These are phyloP conservation scores for Phortica variegata DNA, from an alignment of 1,140 invertebrate species.

Conservation along the genomic window DNA sequence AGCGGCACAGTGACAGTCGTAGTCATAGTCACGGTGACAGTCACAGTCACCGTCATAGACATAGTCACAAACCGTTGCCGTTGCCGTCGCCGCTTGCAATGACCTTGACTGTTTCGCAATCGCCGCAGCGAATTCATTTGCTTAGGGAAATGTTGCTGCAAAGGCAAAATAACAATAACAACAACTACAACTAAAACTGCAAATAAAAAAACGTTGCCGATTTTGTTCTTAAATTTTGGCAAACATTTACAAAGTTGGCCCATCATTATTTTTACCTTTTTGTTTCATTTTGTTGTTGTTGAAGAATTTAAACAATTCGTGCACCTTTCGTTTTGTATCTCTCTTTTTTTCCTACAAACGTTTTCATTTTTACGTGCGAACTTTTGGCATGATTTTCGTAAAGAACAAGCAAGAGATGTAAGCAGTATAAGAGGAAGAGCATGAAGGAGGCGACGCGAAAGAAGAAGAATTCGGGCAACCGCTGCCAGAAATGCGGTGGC, in stretches of 20 bases:
- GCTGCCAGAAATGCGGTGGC: no score
- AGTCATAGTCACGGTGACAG: no score
- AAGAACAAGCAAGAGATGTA: neutral
- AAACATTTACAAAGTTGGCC: no score
- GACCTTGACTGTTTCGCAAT: conserved; percentile 3
- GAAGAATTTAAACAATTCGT: conserved; percentile 47
- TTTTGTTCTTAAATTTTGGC: conserved; percentile 8
- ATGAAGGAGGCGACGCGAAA: neutral
- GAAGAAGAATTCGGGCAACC: no score
- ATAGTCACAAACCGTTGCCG: no score
- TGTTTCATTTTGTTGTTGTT: conserved; percentile 14
- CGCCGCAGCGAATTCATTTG: conserved; percentile 2
- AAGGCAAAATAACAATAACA: no score
- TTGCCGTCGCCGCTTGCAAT: conserved; percentile 7
- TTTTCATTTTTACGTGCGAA: neutral
- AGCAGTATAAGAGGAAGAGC: neutral
- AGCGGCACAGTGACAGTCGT: no score
- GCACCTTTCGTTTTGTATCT: conserved; percentile 27
- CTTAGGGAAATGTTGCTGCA: conserved; percentile 25
- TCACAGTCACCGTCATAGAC: no score
- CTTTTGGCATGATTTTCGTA: neutral
- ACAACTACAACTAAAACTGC: no score
- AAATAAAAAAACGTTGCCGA: no score
- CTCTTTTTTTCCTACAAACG: conserved; percentile 38
- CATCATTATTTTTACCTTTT: conserved; percentile 8